A percentile compares a stretch with the other conserved stretches of the same genome.
These are phyloP conservation scores for Pituophis catenifer DNA, from an alignment of 2,113 vertebrate species.

Conservation along the genomic window DNA sequence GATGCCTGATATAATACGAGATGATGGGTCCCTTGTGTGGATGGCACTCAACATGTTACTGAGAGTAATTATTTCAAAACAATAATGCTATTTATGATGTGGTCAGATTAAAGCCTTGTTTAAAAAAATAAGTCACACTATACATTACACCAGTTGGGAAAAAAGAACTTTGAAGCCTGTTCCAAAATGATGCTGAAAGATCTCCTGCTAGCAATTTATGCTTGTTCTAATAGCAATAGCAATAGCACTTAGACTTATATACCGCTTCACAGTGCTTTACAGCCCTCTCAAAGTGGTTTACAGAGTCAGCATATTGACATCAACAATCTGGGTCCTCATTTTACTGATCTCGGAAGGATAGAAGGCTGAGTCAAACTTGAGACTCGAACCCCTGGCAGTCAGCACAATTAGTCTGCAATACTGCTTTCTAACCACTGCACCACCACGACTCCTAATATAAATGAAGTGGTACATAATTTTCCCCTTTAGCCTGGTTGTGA, in stretches of 20 bases:
- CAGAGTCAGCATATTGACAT: no score
- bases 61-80: neutral
- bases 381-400: no score
- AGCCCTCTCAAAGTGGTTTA: no score
- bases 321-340: no score
- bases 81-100: neutral
- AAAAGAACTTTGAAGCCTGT: neutral
- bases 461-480: neutral
- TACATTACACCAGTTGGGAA: neutral
- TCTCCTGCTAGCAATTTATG: neutral
- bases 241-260: no score
- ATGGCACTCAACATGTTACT: neutral
- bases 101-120: neutral
- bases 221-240: neutral
- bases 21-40: neutral
- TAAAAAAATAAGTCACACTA: neutral
- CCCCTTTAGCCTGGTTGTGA: neutral
- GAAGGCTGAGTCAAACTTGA: no score
- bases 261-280: no score
- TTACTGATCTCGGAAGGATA: no score
- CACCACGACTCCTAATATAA: neutral
- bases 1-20: neutral
- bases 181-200: neutral
- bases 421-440: no score
- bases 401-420: no score